A percentile compares a stretch with the other conserved stretches of the same genome.
phyloP scores from a whole-genome alignment of 2,113 vertebrate genomes.

The Phalacrocorax carbo region DNA sequence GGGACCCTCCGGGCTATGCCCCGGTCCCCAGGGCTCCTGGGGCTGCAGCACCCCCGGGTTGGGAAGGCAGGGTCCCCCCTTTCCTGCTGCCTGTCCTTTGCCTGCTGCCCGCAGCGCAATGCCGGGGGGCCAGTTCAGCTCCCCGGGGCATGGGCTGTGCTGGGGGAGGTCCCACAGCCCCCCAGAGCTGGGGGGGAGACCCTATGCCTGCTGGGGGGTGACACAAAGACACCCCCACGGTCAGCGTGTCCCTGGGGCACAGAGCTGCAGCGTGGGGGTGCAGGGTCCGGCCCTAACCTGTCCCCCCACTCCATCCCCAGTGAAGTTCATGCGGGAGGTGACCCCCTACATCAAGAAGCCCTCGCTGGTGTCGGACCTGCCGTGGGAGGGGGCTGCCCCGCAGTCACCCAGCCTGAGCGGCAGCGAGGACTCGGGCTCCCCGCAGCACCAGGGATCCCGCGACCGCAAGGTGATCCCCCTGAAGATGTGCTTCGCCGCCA shows the following conservation, averaged over 20 bases:
- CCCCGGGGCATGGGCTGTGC: not conserved
- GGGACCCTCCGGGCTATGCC: not conserved
- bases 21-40: not conserved
- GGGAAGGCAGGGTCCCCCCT: not conserved
- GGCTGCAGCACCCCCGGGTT: not conserved
- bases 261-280: not conserved
- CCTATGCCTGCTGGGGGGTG: too few relatives aligned
- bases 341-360: conserved; percentile 95
- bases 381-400: conserved; percentile 83
- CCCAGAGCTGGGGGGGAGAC: not conserved
- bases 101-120: too few relatives aligned
- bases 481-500: conserved; percentile 94
- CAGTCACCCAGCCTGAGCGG: conserved; percentile 87
- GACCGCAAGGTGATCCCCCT: conserved; percentile 92
- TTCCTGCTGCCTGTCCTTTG: not conserved
- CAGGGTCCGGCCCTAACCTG: not conserved
- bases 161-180: not conserved
- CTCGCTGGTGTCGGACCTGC: conserved; percentile 88
- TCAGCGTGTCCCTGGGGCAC: too few relatives aligned
- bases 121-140: too few relatives aligned
- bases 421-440: conserved; percentile 89
- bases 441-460: conserved; percentile 80
- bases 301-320: conserved; percentile 49
- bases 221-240: accelerated
- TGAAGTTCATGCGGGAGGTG: conserved; percentile 94